These are phyloP conservation scores for Siniperca scherzeri DNA, from an alignment of 2,797 vertebrate genomes.

Conservation along the genomic window DNA sequence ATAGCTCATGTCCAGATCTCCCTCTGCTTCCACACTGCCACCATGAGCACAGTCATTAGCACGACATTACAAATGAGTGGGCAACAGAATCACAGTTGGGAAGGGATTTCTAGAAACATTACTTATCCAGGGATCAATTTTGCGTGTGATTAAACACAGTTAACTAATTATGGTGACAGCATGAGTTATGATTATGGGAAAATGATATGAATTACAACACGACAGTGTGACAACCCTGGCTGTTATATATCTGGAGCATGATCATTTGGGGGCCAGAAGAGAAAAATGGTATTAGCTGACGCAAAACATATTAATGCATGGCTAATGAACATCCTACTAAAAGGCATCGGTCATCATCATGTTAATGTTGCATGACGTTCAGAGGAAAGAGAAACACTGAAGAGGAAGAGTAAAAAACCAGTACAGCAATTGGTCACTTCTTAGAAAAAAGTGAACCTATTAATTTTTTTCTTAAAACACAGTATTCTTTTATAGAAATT, in stretches of 20 bases:
- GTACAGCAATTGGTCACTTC: not conserved
- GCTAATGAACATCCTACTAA: constrained; percentile 71
- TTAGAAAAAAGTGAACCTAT: not conserved
- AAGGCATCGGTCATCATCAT: constrained; percentile 60
- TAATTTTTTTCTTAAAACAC: not conserved
- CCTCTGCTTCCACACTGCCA: constrained; percentile 19
- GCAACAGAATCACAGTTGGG: constrained; percentile 51
- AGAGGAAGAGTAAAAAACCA: not conserved
- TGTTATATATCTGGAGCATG: constrained; percentile 72
- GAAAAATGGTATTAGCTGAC: constrained; percentile 68
- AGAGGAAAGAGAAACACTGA: constrained; percentile 30
- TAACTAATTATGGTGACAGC: constrained; percentile 77
- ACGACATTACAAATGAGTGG: constrained; percentile 51
- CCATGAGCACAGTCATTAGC: constrained; percentile 54
- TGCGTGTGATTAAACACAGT: constrained; percentile 82
- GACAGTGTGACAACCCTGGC: constrained; percentile 41
- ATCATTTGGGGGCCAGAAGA: constrained; percentile 56
- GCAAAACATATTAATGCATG: constrained; percentile 73
- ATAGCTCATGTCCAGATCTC: constrained; percentile 21
- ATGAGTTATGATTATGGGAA: constrained; percentile 78
- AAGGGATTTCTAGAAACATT: constrained; percentile 65
- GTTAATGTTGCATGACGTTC: constrained; percentile 68
- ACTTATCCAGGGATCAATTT: constrained; percentile 80
- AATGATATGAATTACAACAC: constrained; percentile 73
- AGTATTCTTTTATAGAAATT: not conserved